These are phyloP conservation scores for Vidua chalybeata DNA, from an alignment of 2,113 vertebrate genomes.

Conservation along the genomic window DNA sequence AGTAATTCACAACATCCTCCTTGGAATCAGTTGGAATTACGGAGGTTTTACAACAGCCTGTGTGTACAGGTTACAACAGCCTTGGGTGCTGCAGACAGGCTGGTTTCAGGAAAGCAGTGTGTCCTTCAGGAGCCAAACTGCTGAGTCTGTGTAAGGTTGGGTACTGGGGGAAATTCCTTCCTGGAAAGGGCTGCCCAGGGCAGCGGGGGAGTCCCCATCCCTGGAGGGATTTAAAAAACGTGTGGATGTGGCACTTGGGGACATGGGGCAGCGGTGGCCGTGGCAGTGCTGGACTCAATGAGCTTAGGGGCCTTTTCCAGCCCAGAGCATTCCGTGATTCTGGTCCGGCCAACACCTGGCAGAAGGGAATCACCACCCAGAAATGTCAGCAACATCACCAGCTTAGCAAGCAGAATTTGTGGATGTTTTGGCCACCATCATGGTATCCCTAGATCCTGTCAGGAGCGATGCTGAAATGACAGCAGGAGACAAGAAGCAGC, in stretches of 20 bases:
- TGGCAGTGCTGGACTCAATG: not conserved
- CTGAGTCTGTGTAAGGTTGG: not conserved
- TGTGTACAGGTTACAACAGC: not conserved
- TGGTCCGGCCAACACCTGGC: not conserved
- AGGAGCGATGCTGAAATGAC: not conserved
- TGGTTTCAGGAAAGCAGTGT: not conserved
- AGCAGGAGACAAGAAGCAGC: accelerated
- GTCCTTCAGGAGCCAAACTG: not conserved
- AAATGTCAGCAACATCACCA: not conserved
- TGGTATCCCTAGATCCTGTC: accelerated
- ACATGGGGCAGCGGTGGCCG: not conserved
- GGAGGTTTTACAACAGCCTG: not conserved
- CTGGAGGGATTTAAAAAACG: not conserved
- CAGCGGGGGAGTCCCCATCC: not conserved
- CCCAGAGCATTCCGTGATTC: not conserved
- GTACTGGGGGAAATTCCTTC: not conserved
- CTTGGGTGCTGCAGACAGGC: not conserved
- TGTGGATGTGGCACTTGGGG: not conserved
- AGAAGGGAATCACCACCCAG: not conserved
- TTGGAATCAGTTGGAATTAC: not conserved
- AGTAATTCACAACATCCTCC: not conserved
- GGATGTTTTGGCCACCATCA: accelerated
- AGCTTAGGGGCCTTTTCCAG: not conserved
- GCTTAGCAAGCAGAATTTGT: not conserved
- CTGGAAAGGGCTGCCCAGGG: not conserved